Base-by-base conservation (phyloP, 1,140 invertebrate genomes). In the Metaphire vulgaris region DNA sequence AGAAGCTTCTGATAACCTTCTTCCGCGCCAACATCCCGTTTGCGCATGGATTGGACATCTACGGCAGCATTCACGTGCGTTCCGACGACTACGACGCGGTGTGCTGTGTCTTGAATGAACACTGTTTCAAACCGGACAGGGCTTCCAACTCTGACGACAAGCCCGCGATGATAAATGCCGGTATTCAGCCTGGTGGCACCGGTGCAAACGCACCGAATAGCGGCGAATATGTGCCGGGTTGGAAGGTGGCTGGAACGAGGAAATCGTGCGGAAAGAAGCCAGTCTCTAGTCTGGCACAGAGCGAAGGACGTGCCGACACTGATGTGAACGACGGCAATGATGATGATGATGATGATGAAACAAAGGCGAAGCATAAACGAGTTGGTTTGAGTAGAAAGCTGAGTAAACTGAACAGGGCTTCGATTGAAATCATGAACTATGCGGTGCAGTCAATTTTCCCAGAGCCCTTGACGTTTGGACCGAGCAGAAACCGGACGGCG, bases 61-160 rank as follows among this genome's bases (percentile, higher is more conserved):
- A 56, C 56, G 76, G 76, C 14, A 72, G 69, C 69, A 72, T 76
- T 2, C 76, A 76, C 70, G 71, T 76, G 16, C 69, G 71, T 33
- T 33, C 33, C 15, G 76, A 76, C 65, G 76, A 72, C 70, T n/a
- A 26, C 21, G 76, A 76, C 33, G 69, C 73, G 21, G 64, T 76
- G 31, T 69, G 69, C 15, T 72, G 73, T 31, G 68, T 76, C 32
- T 69, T 76, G 1, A 76, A 76, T 41, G 76, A 76, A 65, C 69
- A 73, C 34, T 76, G 76, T 31, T 33, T 32, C 33, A 74, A 65
- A 41, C 41, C 41, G 41, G 41, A 56, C 41, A 56, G 41, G 21
- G 6, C 6, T 6, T 12, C 41, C 6, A 56, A 21, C 41, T 12
- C 21, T 6, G 6, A 56, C 41, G 41, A 56, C 41, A 56, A 21